These are phyloP conservation scores for Odontomyia ornata DNA, from an alignment of 2,888 invertebrate species.

Conservation along the genomic window DNA sequence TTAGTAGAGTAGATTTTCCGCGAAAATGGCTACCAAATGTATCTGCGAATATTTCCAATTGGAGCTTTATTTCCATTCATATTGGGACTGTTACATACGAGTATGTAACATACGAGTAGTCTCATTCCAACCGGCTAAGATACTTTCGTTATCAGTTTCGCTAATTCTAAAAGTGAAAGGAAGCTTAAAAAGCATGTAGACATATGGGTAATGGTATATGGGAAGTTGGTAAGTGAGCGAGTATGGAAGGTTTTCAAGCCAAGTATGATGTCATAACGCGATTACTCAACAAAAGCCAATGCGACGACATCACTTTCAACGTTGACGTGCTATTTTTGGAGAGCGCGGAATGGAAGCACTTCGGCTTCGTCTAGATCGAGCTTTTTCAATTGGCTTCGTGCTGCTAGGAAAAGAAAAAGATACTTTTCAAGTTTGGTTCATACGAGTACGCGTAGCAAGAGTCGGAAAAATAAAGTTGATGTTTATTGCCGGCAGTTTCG, in stretches of 20 bases:
- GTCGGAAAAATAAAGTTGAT: no score
- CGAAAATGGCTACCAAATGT: conserved; percentile 5
- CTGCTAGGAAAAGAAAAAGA: no score
- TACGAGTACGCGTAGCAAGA: no score
- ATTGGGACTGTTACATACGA: no score
- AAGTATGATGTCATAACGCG: conserved; percentile 15
- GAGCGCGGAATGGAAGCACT: neutral
- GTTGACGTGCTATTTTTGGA: conserved; percentile 35
- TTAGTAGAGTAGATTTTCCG: no score
- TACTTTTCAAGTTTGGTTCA: no score
- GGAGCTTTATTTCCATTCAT: neutral
- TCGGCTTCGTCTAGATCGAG: neutral
- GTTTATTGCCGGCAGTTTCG: no score
- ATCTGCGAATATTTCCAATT: neutral
- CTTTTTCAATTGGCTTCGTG: neutral
- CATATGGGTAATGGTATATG: no score
- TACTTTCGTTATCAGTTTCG: conserved; percentile 2
- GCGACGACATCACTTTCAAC: conserved; percentile 30
- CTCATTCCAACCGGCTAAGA: neutral
- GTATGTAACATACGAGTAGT: no score
- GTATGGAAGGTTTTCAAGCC: neutral
- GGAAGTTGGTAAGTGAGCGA: neutral
- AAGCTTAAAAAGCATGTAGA: neutral
- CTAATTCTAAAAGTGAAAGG: conserved; percentile 6
- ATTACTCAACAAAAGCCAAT: neutral